A percentile compares a stretch with the other conserved stretches of the same genome.
Evolutionary conservation across 64 coral and sea anemone species (phyloP).

Genomic region (Stichodactyla mertensii): DNA sequence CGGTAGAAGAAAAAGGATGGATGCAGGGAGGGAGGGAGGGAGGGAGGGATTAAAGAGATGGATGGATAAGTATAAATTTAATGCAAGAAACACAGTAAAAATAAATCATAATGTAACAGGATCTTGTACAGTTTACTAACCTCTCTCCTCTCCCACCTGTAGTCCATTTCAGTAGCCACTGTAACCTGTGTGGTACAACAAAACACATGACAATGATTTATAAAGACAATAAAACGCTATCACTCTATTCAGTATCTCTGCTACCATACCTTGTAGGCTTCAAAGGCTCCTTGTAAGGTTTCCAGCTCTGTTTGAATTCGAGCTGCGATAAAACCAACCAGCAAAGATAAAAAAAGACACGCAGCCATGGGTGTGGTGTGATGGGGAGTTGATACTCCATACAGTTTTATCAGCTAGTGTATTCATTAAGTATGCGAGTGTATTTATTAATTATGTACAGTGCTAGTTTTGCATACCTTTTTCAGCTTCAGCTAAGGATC

Average conservation of each 20-base stretch:
- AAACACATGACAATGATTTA: not conserved
- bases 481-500: slow-evolving; percentile 45
- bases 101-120: too few relatives aligned
- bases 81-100: too few relatives aligned
- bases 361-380: not conserved
- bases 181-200: slow-evolving; percentile 35
- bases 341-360: not conserved
- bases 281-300: slow-evolving; percentile 71
- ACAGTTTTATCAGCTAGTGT: too few relatives aligned
- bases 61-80: too few relatives aligned
- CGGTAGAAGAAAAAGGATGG: too few relatives aligned
- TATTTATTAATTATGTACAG: too few relatives aligned
- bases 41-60: too few relatives aligned
- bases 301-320: slow-evolving; percentile 60
- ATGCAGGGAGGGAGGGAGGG: too few relatives aligned
- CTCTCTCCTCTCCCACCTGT: slow-evolving; percentile 79
- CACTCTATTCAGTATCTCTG: not conserved
- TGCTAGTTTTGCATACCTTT: slow-evolving; percentile 36
- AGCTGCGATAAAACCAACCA: slow-evolving; percentile 9
- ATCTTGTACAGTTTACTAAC: slow-evolving; percentile 20
- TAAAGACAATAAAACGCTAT: too few relatives aligned
- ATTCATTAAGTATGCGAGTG: too few relatives aligned
- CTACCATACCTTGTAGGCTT: slow-evolving; percentile 62
- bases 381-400: too few relatives aligned
- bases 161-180: slow-evolving; percentile 87